Conservation (phyloP, 1,140 invertebrate species). For the Euwallacea similis region DNA sequence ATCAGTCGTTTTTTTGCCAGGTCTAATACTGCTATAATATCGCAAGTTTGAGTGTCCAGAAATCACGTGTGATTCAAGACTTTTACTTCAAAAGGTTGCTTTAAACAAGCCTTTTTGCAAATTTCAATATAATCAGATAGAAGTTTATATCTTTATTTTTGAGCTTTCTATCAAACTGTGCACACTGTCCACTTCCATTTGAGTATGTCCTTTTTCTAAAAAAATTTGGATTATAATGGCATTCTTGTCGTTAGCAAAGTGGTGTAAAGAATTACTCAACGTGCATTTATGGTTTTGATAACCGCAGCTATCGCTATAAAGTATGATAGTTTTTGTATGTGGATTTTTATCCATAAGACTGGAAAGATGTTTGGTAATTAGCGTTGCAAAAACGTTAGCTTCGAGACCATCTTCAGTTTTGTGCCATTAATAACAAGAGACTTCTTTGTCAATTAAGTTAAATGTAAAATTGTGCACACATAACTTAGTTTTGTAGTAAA, state of each 20-base stretch:
- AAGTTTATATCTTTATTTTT: slow-evolving; percentile 5
- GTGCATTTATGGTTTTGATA: slow-evolving; percentile 27
- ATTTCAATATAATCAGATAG: no score
- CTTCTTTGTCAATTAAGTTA: slow-evolving; percentile 3
- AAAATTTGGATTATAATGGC: slow-evolving; percentile 16
- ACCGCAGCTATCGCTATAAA: slow-evolving; percentile 22
- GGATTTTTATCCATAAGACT: no score
- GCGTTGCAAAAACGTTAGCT: background rate
- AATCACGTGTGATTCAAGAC: background rate
- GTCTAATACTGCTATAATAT: no score
- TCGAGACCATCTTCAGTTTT: background rate
- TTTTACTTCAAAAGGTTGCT: slow-evolving; percentile 3
- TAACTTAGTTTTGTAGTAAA: slow-evolving; percentile 1
- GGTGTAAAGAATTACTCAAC: slow-evolving; percentile 4
- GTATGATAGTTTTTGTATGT: no score
- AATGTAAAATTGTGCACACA: background rate
- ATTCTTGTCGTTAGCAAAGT: no score
- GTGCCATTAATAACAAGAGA: slow-evolving; percentile 1
- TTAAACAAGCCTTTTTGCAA: background rate
- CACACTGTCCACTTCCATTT: slow-evolving; percentile 18
- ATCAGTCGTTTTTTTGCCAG: no score
- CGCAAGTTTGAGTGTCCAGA: no score
- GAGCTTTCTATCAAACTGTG: slow-evolving; percentile 14
- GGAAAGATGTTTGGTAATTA: no score
- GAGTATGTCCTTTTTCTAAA: slow-evolving; percentile 20